These are phyloP conservation scores for Pachypanchax playfairii DNA, from an alignment of 2,113 vertebrate genomes.

Conservation along the genomic window DNA sequence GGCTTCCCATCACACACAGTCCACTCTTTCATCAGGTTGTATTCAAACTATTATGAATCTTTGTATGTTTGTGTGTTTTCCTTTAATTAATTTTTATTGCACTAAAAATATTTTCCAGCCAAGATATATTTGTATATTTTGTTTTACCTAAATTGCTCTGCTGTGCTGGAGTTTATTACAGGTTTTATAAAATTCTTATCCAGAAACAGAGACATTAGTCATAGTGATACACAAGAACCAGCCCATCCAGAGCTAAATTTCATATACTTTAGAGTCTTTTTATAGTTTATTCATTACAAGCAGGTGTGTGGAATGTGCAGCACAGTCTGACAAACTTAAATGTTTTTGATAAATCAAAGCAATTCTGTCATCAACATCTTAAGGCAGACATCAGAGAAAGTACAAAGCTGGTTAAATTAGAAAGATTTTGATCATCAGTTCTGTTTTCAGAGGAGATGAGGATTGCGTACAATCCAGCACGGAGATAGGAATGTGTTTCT, in stretches of 20 bases:
- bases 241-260: background rate
- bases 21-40: conserved; percentile 93
- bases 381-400: background rate
- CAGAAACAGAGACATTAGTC: background rate
- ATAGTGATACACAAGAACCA: background rate
- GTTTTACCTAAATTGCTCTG: too few species aligned
- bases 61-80: background rate
- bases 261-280: background rate
- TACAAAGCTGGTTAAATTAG: background rate
- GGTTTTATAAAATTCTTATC: conserved; percentile 13
- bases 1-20: conserved; percentile 90
- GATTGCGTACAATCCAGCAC: background rate
- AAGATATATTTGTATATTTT: too few species aligned
- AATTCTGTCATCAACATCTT: background rate
- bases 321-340: background rate
- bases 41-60: background rate
- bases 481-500: background rate
- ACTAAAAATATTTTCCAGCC: background rate
- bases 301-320: background rate
- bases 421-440: background rate
- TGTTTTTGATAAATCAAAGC: background rate
- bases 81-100: background rate
- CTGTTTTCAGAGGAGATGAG: background rate
- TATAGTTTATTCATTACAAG: background rate
- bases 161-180: background rate